Conservation (phyloP, 2,888 invertebrate genomes). For the Tuberolachnus salignus region DNA sequence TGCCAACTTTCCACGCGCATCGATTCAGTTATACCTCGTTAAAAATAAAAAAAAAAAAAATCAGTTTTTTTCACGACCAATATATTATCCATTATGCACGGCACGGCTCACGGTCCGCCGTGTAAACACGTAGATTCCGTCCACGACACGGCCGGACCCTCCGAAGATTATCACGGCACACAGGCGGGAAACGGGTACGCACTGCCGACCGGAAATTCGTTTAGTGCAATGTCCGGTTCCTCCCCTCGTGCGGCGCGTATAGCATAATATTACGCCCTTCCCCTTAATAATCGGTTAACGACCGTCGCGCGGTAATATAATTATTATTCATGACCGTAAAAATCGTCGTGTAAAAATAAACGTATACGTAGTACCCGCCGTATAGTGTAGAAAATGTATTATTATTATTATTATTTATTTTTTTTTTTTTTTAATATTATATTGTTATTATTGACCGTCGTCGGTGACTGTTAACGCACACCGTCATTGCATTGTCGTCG, state of each 20-base stretch:
- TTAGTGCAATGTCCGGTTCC: constrained; percentile 50
- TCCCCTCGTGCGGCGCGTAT: constrained; percentile 13
- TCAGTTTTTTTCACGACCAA: neutral
- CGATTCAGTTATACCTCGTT: neutral
- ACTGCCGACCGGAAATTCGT: constrained; percentile 53
- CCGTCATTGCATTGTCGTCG: too few relatives aligned
- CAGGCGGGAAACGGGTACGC: constrained; percentile 1
- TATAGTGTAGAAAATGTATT: too few relatives aligned
- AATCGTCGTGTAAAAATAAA: too few relatives aligned
- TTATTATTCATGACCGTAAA: constrained; percentile 19
- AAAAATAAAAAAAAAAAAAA: constrained; percentile 20
- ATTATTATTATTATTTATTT: too few relatives aligned
- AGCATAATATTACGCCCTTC: constrained; percentile 33
- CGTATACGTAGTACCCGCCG: too few relatives aligned
- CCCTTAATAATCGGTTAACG: constrained; percentile 50
- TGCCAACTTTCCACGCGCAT: constrained; percentile 10
- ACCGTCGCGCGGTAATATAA: constrained; percentile 17
- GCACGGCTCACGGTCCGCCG: neutral
- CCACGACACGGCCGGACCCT: neutral
- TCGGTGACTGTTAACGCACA: too few relatives aligned
- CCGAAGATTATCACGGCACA: neutral
- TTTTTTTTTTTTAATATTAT: too few relatives aligned
- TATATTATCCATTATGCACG: constrained; percentile 1
- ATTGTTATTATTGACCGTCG: too few relatives aligned
- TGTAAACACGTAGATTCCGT: constrained; percentile 24